Base-by-base conservation (phyloP, 1,140 invertebrate species). In the Psilanteris sp. region DNA sequence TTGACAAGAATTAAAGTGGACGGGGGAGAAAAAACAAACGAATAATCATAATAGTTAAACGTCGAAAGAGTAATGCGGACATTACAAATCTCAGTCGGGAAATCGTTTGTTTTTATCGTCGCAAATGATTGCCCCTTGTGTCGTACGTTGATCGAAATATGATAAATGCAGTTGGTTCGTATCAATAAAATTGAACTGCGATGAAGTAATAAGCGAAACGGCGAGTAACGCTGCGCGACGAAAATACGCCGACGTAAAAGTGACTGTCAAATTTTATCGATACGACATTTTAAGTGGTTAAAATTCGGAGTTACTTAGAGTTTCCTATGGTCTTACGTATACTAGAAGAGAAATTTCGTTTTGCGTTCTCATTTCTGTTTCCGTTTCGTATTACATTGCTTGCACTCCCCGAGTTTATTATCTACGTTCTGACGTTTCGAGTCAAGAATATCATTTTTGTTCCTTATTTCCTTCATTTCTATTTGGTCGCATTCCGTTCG, bases 351-450 rank as follows among this genome's bases (percentile, higher is more conserved):
- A 64, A 68, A 76, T 50, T 71, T 67, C 61, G 44, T 73, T 82
- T 87, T 85, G 72, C 81, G 84, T 87, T 84, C 80, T 86, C 83
- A 80, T 84, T 86, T 87, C 78, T 86, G 80, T 87, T 86, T 84
- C 74, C 78, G 75, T 83, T 81, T 82, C 75, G 68, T 75, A 71
- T 79, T 59, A n/a, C n/a, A 68, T 73, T 44, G 70, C 74, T 81
- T 78, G 71, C 72, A 72, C 74, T 54, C 46, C 43, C 34, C 62
- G 50, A 62, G 41, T 66, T 27, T 62, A 55, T 64, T 41, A 61
- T 50, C 15, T 31, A 22, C 43, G 34, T 64, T 26, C 50, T 68
- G 72, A 44, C 26, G 46, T 76, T 52, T 73, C 75, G 34, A 24
- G 41, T 31, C 11, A 39, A 20, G 5, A 1, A 14, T 37, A 9